These are phyloP conservation scores for Isichthys henryi DNA, from an alignment of 2,113 vertebrate genomes.

Conservation along the genomic window DNA sequence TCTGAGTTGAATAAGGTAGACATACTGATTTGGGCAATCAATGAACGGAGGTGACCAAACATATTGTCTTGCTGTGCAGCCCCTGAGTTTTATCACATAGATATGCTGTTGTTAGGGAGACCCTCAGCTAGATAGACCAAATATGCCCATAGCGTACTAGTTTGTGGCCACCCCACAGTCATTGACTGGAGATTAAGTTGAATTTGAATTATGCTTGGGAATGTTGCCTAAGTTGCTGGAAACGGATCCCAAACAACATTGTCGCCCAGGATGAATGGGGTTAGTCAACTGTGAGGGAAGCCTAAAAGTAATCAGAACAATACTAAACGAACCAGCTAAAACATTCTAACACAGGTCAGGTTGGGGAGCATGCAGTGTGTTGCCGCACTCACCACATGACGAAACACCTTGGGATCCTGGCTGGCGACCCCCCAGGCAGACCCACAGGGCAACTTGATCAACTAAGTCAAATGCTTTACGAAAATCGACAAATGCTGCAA, in stretches of 20 bases:
- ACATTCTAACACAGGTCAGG: background rate
- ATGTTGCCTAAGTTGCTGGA: background rate
- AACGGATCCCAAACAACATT: background rate
- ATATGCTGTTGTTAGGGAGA: background rate
- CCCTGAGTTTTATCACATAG: background rate
- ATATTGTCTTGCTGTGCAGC: background rate
- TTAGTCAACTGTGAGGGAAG: background rate
- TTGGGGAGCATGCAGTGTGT: too few species aligned
- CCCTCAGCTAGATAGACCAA: background rate
- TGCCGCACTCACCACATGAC: too few species aligned
- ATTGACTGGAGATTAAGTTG: background rate
- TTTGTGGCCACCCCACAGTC: background rate
- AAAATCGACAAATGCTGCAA: too few species aligned
- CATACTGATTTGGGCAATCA: background rate
- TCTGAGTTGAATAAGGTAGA: background rate
- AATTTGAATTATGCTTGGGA: background rate
- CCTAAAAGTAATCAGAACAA: background rate
- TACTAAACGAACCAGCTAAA: background rate
- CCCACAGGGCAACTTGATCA: too few species aligned
- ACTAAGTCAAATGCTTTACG: too few species aligned
- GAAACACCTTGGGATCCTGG: too few species aligned
- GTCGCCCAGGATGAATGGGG: background rate
- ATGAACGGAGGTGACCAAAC: background rate
- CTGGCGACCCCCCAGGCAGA: too few species aligned
- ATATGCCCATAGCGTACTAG: background rate